Percentiles rank a stretch among this genome's conserved stretches.
phyloP scores from a whole-genome alignment of 2,797 vertebrate species.

The Molossus molossus region DNA sequence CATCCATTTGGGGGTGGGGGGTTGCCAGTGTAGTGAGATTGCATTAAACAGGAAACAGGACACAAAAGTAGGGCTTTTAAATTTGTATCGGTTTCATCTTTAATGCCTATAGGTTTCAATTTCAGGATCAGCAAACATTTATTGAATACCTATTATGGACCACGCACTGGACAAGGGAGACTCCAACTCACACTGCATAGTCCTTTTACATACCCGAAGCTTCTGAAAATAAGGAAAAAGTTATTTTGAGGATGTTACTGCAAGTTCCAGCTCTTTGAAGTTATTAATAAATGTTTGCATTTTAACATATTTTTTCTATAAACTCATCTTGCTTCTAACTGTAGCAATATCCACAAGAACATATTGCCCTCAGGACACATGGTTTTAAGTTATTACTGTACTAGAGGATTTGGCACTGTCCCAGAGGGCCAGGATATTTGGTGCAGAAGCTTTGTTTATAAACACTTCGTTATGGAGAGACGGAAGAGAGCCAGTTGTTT shows the following conservation, averaged over 20 bases:
- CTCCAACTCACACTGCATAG: background rate
- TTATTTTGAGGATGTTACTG: conserved; percentile 51
- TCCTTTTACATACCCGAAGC: conserved; percentile 14
- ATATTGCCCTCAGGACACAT: conserved; percentile 53
- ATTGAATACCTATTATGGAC: background rate
- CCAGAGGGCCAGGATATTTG: conserved; percentile 5
- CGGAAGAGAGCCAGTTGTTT: background rate
- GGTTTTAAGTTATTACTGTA: conserved; percentile 27
- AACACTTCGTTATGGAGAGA: conserved; percentile 59
- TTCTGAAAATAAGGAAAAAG: conserved; percentile 1
- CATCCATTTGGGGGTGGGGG: background rate
- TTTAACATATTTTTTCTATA: conserved; percentile 57
- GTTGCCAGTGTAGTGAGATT: background rate
- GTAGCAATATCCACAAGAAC: conserved; percentile 57
- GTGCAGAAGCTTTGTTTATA: conserved; percentile 52
- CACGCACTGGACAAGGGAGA: background rate
- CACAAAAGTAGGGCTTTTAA: background rate
- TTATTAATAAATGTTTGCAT: conserved; percentile 69
- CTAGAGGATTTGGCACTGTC: conserved; percentile 52
- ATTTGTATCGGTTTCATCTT: conserved; percentile 25
- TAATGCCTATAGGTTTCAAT: conserved; percentile 13
- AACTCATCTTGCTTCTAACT: conserved; percentile 72
- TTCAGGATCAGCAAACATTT: background rate
- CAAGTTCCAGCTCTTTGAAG: conserved; percentile 59
- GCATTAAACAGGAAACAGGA: background rate